Percentiles rank a stretch among this genome's conserved stretches.
phyloP scores from a whole-genome alignment of 2,797 vertebrate species.

The Ctenopoma kingsleyae region DNA sequence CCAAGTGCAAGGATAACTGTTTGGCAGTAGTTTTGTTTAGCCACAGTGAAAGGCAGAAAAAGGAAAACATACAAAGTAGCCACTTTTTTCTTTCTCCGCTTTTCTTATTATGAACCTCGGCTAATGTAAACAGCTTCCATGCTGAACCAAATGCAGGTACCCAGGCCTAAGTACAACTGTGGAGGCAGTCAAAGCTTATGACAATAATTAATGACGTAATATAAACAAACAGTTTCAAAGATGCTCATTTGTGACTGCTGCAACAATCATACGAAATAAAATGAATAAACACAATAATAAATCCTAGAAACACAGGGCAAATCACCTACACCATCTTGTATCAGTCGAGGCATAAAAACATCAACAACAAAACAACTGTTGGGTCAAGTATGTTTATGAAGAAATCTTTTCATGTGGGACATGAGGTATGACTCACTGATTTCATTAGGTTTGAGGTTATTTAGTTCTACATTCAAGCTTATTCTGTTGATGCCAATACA shows the following conservation, averaged over 20 bases:
- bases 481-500: neutral
- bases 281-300: neutral
- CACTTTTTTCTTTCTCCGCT: neutral
- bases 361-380: neutral
- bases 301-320: neutral
- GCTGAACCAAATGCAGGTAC: neutral
- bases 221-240: neutral
- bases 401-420: conserved; percentile 27
- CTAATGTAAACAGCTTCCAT: neutral
- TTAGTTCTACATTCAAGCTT: conserved; percentile 7
- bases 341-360: neutral
- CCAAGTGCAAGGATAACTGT: neutral
- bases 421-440: conserved; percentile 18
- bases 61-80: neutral
- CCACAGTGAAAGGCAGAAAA: neutral
- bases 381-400: neutral
- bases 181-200: neutral
- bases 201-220: neutral
- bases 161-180: too few species aligned
- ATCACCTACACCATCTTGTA: neutral
- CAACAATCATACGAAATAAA: neutral
- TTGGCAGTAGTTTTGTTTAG: neutral
- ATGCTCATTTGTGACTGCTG: neutral
- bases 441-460: neutral
- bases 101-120: neutral